These are phyloP conservation scores for Daubentonia madagascariensis DNA, from an alignment of 2,113 vertebrate genomes.

Conservation along the genomic window DNA sequence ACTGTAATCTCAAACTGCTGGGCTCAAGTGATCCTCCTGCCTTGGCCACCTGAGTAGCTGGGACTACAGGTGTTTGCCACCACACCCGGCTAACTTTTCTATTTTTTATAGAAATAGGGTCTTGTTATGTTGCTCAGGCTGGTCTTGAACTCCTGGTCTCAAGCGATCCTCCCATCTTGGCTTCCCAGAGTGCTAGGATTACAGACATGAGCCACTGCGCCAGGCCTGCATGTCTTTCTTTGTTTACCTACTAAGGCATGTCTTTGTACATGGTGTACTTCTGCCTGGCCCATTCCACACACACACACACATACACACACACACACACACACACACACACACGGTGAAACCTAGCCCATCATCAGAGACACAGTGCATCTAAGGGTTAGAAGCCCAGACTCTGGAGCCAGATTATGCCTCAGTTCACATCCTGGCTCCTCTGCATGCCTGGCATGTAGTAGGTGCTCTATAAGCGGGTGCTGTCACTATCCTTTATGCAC, in stretches of 20 bases:
- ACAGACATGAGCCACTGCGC: too few species aligned
- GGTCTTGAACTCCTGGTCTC: too few species aligned
- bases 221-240: rapidly evolving
- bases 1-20: too few species aligned
- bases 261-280: neutral
- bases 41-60: too few species aligned
- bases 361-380: rapidly evolving
- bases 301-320: neutral
- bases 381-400: rapidly evolving
- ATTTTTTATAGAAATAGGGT: too few species aligned
- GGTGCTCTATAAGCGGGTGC: rapidly evolving
- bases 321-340: neutral
- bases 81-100: too few species aligned
- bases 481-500: rapidly evolving
- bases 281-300: neutral
- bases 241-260: neutral
- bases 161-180: too few species aligned
- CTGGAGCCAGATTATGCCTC: neutral
- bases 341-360: neutral
- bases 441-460: neutral
- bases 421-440: neutral
- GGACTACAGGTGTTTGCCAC: too few species aligned
- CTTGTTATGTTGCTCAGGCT: too few species aligned
- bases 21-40: too few species aligned
- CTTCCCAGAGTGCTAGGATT: too few species aligned